Evolutionary conservation across 1,140 invertebrate species (phyloP), one percentile per base, ranked within the genome.

Genomic region (Planococcus citri): DNA sequence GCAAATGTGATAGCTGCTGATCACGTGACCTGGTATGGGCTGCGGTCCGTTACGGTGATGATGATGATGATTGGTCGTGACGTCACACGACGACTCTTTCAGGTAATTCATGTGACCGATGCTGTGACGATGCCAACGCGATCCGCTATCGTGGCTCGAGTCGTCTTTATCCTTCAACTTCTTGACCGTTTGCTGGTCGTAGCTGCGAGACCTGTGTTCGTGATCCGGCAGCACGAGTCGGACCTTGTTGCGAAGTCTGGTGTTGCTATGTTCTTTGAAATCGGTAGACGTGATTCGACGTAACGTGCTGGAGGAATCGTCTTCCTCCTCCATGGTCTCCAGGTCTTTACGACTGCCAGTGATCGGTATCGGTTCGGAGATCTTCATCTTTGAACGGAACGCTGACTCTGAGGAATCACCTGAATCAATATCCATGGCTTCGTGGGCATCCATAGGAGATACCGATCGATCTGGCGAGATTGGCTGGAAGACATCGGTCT

Each of bases 361-460:
- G 72, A 88, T 87, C 14, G 86, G 86, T 73, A 88, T 87, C 0
- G 86, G 86, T 74, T 86, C 84, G 0, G 85, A 87, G 71, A 79
- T 76, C 73, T 80, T 79, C 10, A 81, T 72, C 38, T 72, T 74
- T 25, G 33, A 21, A 72, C 78, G 79, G 3, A 77, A 79, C 70
- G 79, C 77, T 57, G 78, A 69, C 70, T 79, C 78, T 4, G 60
- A 64, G 41, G 80, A 79, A 12, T 74, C 29, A n/a, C 12, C 12
- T n/a, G 29, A n/a, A 22, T 67, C 70, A 22, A 68, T 71, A 2
- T 67, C 57, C 9, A 61, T 22, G 29, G 29, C 29, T 22, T 38
- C 33, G n/a, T 71, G 64, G 20, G 57, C 25, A 20, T 37, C 60
- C 27, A 68, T 58, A 6, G 72, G 70, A 4, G 70, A 71, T 24